Evolutionary conservation across 2,797 vertebrate genomes (phyloP), one percentile per base, ranked within the genome.

Genomic region (Muscicapa striata): DNA sequence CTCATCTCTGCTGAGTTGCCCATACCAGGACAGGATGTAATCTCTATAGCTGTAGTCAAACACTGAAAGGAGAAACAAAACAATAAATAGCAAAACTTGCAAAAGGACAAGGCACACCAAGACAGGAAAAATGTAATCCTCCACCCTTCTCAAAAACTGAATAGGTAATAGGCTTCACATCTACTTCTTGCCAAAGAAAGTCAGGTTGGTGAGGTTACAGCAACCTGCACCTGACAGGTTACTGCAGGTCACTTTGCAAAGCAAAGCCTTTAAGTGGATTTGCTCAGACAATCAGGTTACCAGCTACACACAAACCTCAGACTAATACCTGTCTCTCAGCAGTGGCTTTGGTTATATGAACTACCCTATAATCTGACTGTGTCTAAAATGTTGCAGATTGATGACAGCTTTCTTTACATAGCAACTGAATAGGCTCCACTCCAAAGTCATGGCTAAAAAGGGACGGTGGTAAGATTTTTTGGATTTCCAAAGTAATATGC

Each of bases 11-110:
- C 99, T 99, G 96, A 99, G 97, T 20, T 98, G 98, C 70, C 98
- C 97, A 83, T 99, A 99, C 99, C 99, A 99, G 67, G 99, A 99
- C 93, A 99, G 97, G 95, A 99, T 98, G 89, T 99, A 99, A 97
- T 99, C 99, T 97, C 99, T 98, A 78, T 99, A 99, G 96, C 98
- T 98, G 94, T 98, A 99, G 98, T 99, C 99, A 83, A 99, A 99
- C 96, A 99, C 99, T 99, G 84, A 75, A 94, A 93, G 55, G 62
- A 93, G 73, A 97, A 96, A 95, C 40, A 96, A 69, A 96, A 91
- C 40, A 89, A 45, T 82, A 49, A 89, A 76, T 49, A 67, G 68
- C 54, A 90, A 55, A 46, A 57, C 22, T n/a, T 52, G 36, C 6
- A 85, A 72, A 89, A 64, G 13, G 13, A 36, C 40, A 78, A 85